A percentile compares a stretch with the other conserved stretches of the same genome.
Evolutionary conservation across 2,888 invertebrate species (phyloP).

Genomic region (Mesoligia furuncula): DNA sequence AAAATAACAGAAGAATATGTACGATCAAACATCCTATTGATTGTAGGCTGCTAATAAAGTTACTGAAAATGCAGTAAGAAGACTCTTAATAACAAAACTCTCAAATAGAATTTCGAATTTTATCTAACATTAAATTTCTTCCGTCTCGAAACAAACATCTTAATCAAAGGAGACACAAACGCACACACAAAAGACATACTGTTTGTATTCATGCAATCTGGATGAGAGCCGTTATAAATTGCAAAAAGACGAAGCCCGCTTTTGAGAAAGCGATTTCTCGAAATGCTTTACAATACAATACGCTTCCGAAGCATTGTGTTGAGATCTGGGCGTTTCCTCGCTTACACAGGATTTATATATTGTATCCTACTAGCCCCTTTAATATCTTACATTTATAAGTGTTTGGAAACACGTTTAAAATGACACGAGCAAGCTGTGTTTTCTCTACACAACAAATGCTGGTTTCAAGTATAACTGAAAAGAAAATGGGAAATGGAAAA

Average conservation of each 20-base stretch:
- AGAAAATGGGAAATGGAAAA: background rate
- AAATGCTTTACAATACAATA: constrained; percentile 88
- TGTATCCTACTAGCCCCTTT: constrained; percentile 60
- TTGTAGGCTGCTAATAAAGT: background rate
- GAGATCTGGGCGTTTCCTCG: constrained; percentile 81
- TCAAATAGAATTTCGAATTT: constrained; percentile 24
- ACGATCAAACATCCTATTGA: background rate
- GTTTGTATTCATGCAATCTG: constrained; percentile 85
- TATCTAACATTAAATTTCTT: constrained; percentile 60
- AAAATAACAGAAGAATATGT: background rate
- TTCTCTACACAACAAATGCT: constrained; percentile 5
- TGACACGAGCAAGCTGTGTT: constrained; percentile 23
- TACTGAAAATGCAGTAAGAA: background rate
- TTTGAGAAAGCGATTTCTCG: constrained; percentile 87
- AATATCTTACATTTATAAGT: constrained; percentile 59
- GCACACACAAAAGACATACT: constrained; percentile 72
- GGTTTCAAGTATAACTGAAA: background rate
- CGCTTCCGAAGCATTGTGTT: constrained; percentile 82
- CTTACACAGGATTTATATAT: constrained; percentile 80
- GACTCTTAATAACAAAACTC: background rate
- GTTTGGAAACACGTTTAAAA: constrained; percentile 55
- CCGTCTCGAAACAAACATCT: constrained; percentile 65
- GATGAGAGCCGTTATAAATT: constrained; percentile 86
- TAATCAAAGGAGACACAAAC: constrained; percentile 71
- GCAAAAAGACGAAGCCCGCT: constrained; percentile 85